Percentiles rank a stretch among this genome's conserved stretches.
phyloP scores from a whole-genome alignment of 2,797 vertebrate species.

The Glossophaga mutica region DNA sequence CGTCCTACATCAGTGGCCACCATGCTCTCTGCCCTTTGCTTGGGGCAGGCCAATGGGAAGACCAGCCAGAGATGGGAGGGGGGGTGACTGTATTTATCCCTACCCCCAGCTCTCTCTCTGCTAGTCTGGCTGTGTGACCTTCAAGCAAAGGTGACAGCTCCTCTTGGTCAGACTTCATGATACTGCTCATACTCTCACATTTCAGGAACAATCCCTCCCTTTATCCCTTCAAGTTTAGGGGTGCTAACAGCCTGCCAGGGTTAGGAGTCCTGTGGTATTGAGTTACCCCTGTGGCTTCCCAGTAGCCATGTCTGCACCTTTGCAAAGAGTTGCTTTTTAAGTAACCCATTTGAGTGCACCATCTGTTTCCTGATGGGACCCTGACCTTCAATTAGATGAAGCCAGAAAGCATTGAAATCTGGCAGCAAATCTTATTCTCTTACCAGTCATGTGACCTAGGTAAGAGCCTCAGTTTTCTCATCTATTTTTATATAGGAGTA shows the following conservation, averaged over 20 bases:
- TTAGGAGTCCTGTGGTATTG: neutral
- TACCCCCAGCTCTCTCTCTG: fast-evolving
- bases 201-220: neutral
- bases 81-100: neutral
- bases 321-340: neutral
- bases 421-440: neutral
- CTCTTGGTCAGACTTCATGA: neutral
- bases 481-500: conserved; percentile 26
- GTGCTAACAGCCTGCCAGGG: neutral
- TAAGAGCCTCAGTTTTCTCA: conserved; percentile 26
- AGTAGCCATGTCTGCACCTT: neutral
- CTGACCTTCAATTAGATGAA: neutral
- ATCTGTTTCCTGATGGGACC: neutral
- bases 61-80: neutral
- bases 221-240: neutral
- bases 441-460: neutral
- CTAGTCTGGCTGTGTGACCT: neutral
- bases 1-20: neutral
- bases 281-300: neutral
- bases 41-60: neutral
- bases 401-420: neutral
- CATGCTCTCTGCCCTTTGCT: no score
- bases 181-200: no score
- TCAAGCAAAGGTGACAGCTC: neutral
- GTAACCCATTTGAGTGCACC: neutral